These are phyloP conservation scores for Lepus oiostolus DNA, from an alignment of 2,797 vertebrate species.

Conservation along the genomic window DNA sequence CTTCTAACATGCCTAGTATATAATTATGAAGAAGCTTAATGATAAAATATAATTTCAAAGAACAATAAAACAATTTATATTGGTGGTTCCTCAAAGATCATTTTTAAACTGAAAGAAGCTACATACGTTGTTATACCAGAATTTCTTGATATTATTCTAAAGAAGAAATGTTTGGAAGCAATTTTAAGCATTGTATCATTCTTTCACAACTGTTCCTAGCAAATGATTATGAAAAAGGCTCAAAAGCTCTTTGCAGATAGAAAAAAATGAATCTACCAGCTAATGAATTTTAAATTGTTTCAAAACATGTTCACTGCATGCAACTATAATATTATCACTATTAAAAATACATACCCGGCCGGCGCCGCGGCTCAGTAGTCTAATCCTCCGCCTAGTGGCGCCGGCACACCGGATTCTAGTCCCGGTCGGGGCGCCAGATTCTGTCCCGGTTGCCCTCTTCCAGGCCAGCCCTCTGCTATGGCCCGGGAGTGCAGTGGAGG, in stretches of 20 bases:
- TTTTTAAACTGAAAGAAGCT: neutral
- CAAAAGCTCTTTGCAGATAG: conserved; percentile 17
- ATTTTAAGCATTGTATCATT: neutral
- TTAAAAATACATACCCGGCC: neutral
- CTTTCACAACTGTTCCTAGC: conserved; percentile 22
- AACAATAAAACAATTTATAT: neutral
- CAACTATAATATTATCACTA: neutral
- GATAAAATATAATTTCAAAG: conserved; percentile 49
- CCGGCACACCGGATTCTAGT: no score
- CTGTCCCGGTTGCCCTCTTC: no score
- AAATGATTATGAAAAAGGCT: neutral
- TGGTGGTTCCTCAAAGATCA: conserved; percentile 23
- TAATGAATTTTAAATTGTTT: conserved; percentile 53
- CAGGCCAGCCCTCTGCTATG: no score
- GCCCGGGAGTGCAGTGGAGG: no score
- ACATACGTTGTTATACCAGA: conserved; percentile 20
- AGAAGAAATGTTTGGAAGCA: conserved; percentile 22
- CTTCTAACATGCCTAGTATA: neutral
- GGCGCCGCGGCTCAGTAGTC: no score
- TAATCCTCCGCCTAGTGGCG: no score
- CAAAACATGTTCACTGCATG: neutral
- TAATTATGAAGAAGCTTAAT: conserved; percentile 17
- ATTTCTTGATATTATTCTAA: conserved; percentile 12
- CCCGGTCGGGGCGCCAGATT: no score
- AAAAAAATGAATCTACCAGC: conserved; percentile 1